Evolutionary conservation across 1,140 invertebrate genomes (phyloP).

Genomic region (Vanessa atalanta): DNA sequence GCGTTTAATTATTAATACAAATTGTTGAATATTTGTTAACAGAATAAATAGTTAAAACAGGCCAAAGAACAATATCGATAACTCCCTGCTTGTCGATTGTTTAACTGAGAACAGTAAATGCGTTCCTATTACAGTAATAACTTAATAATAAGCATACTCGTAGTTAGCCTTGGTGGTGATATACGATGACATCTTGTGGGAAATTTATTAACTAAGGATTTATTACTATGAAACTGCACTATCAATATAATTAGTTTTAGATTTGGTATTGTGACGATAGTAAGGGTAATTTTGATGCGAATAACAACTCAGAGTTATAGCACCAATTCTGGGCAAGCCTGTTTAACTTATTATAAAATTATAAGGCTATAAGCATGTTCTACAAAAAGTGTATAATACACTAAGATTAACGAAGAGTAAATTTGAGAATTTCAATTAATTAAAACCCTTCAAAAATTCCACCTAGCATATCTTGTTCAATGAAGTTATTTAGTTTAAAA

Average conservation of each 20-base stretch:
- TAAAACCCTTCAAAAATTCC: too few relatives aligned
- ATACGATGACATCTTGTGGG: slow-evolving; percentile 34
- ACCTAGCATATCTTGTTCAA: too few relatives aligned
- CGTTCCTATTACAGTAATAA: not conserved
- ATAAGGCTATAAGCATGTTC: too few relatives aligned
- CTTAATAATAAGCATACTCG: slow-evolving; percentile 6
- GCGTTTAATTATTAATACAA: too few relatives aligned
- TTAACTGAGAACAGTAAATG: not conserved
- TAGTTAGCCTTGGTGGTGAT: slow-evolving; percentile 29
- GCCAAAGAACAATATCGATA: slow-evolving; percentile 1
- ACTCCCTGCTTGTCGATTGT: not conserved
- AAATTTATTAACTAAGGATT: slow-evolving; percentile 31
- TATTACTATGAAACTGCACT: slow-evolving; percentile 17
- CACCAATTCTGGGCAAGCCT: too few relatives aligned
- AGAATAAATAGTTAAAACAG: not conserved
- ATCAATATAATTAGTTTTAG: slow-evolving; percentile 26
- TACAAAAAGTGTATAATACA: too few relatives aligned
- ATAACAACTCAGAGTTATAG: not conserved
- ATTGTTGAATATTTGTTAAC: too few relatives aligned
- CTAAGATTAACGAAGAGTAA: too few relatives aligned
- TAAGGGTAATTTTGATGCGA: not conserved
- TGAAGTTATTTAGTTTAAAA: too few relatives aligned
- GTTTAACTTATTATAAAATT: too few relatives aligned
- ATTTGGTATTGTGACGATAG: not conserved
- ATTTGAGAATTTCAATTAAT: too few relatives aligned